Percentiles rank a stretch among this genome's conserved stretches.
phyloP scores from a whole-genome alignment of 2,113 vertebrate species.

The Austrofundulus limnaeus region DNA sequence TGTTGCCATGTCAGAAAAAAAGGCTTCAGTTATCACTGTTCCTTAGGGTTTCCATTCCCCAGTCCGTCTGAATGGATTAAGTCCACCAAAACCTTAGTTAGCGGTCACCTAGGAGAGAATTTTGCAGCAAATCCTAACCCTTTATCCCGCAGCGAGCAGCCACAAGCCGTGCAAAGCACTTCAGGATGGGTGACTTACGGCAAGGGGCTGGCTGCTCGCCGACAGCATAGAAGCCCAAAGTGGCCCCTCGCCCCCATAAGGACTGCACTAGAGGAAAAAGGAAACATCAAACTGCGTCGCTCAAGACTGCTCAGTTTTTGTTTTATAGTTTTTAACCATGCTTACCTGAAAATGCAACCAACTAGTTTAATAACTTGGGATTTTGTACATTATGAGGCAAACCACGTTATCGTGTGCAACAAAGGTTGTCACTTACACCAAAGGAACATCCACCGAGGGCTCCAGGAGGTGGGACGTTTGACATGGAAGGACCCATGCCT shows the following conservation, averaged over 20 bases:
- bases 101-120: background rate
- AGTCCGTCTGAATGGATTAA: background rate
- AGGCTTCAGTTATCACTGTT: no score
- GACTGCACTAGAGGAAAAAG: slow-evolving; percentile 76
- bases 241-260: slow-evolving; percentile 74
- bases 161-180: slow-evolving; percentile 79
- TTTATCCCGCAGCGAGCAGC: slow-evolving; percentile 68
- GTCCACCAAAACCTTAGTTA: background rate
- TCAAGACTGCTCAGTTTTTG: slow-evolving; percentile 6
- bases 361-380: background rate
- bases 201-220: slow-evolving; percentile 70
- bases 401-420: background rate
- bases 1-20: background rate
- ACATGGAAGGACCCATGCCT: slow-evolving; percentile 89
- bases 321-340: background rate
- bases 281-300: slow-evolving; percentile 56
- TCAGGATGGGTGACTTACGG: slow-evolving; percentile 75
- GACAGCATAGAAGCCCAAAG: slow-evolving; percentile 75
- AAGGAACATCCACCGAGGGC: slow-evolving; percentile 87
- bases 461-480: slow-evolving; percentile 85
- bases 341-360: slow-evolving; percentile 11
- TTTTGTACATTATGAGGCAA: background rate
- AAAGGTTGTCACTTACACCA: slow-evolving; percentile 83
- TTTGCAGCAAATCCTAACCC: slow-evolving; percentile 3
- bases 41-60: background rate